A percentile compares a stretch with the other conserved stretches of the same genome.
Conservation (phyloP, 2,113 vertebrate genomes). For the Laticauda laticaudata region DNA sequence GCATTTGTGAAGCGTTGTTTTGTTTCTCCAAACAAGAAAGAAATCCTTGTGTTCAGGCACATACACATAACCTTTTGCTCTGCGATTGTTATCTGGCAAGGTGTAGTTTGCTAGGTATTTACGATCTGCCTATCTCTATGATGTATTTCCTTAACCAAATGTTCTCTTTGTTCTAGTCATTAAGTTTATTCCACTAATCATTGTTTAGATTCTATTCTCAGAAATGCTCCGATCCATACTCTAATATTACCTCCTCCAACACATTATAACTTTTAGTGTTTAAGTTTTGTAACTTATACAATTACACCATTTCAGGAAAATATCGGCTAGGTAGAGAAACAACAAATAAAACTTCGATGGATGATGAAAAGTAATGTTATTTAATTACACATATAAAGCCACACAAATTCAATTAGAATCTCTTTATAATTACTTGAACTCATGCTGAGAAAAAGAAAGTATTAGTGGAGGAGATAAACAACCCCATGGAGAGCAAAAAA, state of each 20-base stretch:
- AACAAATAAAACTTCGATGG: neutral
- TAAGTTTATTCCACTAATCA: neutral
- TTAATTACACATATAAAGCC: conserved; percentile 26
- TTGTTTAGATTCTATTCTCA: neutral
- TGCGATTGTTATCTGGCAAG: neutral
- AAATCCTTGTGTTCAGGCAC: neutral
- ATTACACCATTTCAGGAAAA: conserved; percentile 7
- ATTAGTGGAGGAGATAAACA: neutral
- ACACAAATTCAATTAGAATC: neutral
- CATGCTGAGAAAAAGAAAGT: neutral
- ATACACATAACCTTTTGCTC: neutral
- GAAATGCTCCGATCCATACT: neutral
- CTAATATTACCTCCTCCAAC: neutral
- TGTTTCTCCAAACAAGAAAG: neutral
- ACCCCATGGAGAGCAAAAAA: neutral
- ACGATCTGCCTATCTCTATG: neutral
- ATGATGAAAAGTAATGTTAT: conserved; percentile 1
- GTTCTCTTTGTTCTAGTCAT: neutral
- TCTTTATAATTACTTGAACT: conserved; percentile 14
- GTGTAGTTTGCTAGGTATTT: neutral
- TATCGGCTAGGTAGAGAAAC: neutral
- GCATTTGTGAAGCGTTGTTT: neutral
- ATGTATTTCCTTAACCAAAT: neutral
- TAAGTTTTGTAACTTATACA: neutral
- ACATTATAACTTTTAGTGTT: neutral